Evolutionary conservation across 2,797 vertebrate genomes (phyloP).

Genomic region (Lagodon rhomboides): DNA sequence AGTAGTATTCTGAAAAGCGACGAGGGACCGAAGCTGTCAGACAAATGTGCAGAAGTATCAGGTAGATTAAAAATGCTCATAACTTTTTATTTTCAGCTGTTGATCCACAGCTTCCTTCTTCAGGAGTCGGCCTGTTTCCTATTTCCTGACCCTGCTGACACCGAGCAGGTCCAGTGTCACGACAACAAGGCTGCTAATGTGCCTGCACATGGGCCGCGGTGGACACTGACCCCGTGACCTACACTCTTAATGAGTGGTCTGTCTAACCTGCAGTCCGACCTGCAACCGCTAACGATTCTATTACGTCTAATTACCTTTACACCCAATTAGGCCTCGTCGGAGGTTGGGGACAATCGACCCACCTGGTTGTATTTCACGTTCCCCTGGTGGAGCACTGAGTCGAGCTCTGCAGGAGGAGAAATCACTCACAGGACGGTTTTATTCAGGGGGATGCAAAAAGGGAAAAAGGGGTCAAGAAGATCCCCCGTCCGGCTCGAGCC

Average conservation of each 20-base stretch:
- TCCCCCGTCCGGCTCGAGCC: conserved; percentile 3
- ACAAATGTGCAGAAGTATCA: background rate
- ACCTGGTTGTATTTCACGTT: conserved; percentile 12
- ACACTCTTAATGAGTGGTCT: conserved; percentile 16
- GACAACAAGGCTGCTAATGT: conserved; percentile 12
- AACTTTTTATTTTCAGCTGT: background rate
- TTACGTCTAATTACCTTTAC: conserved; percentile 27
- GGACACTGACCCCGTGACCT: conserved; percentile 26
- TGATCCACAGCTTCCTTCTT: conserved; percentile 2
- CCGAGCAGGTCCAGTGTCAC: background rate
- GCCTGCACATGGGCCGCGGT: background rate
- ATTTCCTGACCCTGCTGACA: conserved; percentile 1
- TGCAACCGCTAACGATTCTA: conserved; percentile 27
- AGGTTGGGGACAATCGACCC: conserved; percentile 19
- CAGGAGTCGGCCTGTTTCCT: background rate
- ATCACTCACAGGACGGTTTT: conserved; percentile 21
- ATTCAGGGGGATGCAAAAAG: conserved; percentile 25
- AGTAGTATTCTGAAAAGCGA: too few relatives aligned
- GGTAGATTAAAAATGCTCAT: background rate
- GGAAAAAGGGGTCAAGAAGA: conserved; percentile 37
- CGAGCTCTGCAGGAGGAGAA: background rate
- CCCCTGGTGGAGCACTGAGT: background rate
- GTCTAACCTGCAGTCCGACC: conserved; percentile 32
- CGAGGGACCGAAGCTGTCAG: background rate
- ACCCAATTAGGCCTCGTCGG: conserved; percentile 33